A percentile compares a stretch with the other conserved stretches of the same genome.
Evolutionary conservation across 2,888 invertebrate species (phyloP).

Genomic region (Xanthia togata): DNA sequence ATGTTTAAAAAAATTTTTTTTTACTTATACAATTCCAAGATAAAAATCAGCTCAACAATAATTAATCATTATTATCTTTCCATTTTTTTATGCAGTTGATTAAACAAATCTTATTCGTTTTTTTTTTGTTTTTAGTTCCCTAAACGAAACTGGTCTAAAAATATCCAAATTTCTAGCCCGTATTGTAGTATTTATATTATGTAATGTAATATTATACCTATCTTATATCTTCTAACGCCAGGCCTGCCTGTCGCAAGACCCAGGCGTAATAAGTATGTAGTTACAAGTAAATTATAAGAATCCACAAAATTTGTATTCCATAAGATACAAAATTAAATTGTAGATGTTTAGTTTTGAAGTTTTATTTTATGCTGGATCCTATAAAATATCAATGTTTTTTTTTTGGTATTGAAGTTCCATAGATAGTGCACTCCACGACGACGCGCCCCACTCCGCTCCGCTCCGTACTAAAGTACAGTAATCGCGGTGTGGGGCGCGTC

Average conservation of each 20-base stretch:
- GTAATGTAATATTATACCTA: slow-evolving; percentile 42
- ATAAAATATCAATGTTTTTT: too few species aligned
- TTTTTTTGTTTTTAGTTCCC: too few species aligned
- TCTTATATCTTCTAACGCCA: slow-evolving; percentile 30
- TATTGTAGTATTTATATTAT: slow-evolving; percentile 60
- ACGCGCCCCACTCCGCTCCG: too few species aligned
- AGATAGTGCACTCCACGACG: too few species aligned
- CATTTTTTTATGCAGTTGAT: too few species aligned
- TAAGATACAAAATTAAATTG: slow-evolving; percentile 76
- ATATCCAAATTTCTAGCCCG: slow-evolving; percentile 26
- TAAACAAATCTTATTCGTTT: neutral
- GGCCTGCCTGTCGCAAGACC: slow-evolving; percentile 18
- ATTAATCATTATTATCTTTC: neutral
- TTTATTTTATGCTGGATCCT: slow-evolving; percentile 57
- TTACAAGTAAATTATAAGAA: slow-evolving; percentile 55
- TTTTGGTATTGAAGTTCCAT: too few species aligned
- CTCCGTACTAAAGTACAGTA: too few species aligned
- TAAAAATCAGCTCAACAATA: too few species aligned
- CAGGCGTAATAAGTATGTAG: slow-evolving; percentile 50
- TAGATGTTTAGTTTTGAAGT: slow-evolving; percentile 68
- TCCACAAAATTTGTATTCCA: slow-evolving; percentile 79
- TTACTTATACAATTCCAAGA: neutral
- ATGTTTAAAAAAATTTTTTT: neutral
- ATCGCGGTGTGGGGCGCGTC: too few species aligned
- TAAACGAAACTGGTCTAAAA: slow-evolving; percentile 48